Base-by-base conservation (phyloP, 1,140 invertebrate species). In the Mamestra configurata region DNA sequence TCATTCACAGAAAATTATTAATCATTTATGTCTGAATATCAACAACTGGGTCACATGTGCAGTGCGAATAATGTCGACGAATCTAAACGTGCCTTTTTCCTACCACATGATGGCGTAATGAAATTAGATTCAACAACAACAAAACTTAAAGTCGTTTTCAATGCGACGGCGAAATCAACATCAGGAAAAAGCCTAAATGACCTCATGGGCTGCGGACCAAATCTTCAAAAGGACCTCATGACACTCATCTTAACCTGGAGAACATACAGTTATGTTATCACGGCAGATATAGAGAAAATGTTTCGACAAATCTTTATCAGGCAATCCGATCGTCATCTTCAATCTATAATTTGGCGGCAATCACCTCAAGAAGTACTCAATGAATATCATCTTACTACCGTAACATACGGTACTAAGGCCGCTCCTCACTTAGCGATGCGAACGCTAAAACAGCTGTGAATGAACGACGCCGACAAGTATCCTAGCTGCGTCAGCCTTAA, bases 231-330 rank as follows among this genome's bases (percentile, higher is more conserved):
- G 5, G 59, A 61, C 8, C n/a, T 61, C 7, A 3, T 35, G 0
- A 4, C 31, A 6, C 4, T 61, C 0, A 35, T 61, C 4, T n/a
- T 37, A 15, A 22, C 7, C 0, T 61, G 24, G 24, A 31, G 59
- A 6, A 11, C n/a, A 18, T 49, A 49, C 15, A n/a, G n/a, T n/a
- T n/a, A 3, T 3, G 46, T 6, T n/a, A 3, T 4, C 59, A 35
- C 31, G n/a, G 59, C 27, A 15, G 59, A 61, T 37, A 35, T 61
- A 4, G 59, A 61, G 15, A 61, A 61, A 35, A 61, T 61, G 59
- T 61, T 24, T 18, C 59, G 31, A 3, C 59, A 61, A 15, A 37
- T 55, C 0, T 4, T 18, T 4, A 4, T 22, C 4, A 22, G 6
- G 1, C 4, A 22, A 3, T 1, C 24, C 1, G 20, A 55, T 55